Conservation (phyloP, 2,888 invertebrate genomes). For the Coecobrya sp. region DNA sequence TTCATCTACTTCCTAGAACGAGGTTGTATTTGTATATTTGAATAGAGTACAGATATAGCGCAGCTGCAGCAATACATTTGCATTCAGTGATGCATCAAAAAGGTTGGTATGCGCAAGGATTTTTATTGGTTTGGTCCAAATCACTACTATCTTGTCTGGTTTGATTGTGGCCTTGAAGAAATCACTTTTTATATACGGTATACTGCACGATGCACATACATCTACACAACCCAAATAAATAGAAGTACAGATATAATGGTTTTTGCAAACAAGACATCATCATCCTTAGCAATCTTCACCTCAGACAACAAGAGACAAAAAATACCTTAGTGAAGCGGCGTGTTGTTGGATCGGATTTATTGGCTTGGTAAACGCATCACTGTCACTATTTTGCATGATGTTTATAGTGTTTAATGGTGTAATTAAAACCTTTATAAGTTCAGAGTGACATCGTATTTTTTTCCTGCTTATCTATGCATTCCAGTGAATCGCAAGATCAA, state of each 20-base stretch:
- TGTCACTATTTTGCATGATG: background rate
- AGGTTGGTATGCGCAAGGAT: background rate
- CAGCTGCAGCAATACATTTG: background rate
- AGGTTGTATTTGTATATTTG: background rate
- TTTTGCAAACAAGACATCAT: background rate
- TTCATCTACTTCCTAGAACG: constrained; percentile 50
- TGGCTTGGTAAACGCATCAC: background rate
- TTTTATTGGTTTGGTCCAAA: background rate
- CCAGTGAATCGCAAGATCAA: background rate
- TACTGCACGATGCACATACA: background rate
- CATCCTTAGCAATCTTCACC: background rate
- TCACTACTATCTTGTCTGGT: constrained; percentile 49
- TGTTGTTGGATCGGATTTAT: background rate
- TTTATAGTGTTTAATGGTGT: background rate
- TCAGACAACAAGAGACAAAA: background rate
- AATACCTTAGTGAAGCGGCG: background rate
- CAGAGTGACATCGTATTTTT: background rate
- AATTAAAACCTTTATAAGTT: background rate
- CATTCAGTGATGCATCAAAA: background rate
- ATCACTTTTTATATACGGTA: background rate
- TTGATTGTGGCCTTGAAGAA: constrained; percentile 37
- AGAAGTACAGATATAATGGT: background rate
- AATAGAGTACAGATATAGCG: background rate
- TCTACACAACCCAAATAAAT: background rate
- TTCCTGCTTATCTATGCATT: background rate